Conservation (phyloP, 2,888 invertebrate genomes). For the Serrognathus titanus region DNA sequence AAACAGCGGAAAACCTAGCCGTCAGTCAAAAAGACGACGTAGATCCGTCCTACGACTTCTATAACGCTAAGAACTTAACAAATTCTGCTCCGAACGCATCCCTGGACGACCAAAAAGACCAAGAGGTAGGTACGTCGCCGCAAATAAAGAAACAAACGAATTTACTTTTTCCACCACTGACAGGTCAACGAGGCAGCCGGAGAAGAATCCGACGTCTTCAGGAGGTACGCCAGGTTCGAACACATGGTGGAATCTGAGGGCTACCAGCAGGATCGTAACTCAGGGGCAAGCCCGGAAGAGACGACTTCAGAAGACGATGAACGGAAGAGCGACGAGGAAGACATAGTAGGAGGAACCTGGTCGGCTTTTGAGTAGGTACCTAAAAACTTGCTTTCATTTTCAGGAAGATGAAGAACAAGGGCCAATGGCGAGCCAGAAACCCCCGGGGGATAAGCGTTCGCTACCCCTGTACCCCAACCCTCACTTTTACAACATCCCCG, state of each 20-base stretch:
- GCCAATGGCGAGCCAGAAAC: slow-evolving; percentile 46
- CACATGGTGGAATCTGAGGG: slow-evolving; percentile 28
- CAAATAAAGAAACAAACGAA: not conserved
- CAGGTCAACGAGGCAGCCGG: not conserved
- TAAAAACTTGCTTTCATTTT: not conserved
- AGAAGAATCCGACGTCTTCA: slow-evolving; percentile 8
- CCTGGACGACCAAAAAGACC: slow-evolving; percentile 54
- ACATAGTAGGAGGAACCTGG: not conserved
- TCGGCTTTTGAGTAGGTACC: not conserved
- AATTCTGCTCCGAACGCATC: slow-evolving; percentile 51
- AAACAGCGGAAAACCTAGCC: slow-evolving; percentile 80
- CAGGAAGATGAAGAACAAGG: slow-evolving; percentile 44
- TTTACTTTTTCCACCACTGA: not conserved
- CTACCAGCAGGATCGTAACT: slow-evolving; percentile 26
- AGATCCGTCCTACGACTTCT: slow-evolving; percentile 62
- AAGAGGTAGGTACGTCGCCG: slow-evolving; percentile 32
- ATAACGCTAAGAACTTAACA: slow-evolving; percentile 66
- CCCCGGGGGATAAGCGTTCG: slow-evolving; percentile 55
- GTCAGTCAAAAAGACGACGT: slow-evolving; percentile 54
- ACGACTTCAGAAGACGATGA: slow-evolving; percentile 4
- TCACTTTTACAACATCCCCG: slow-evolving; percentile 75
- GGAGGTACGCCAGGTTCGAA: not conserved
- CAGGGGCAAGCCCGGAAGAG: slow-evolving; percentile 6
- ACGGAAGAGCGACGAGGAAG: not conserved
- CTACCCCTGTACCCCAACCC: slow-evolving; percentile 63